Conservation (phyloP, 2,113 vertebrate species). For the Oryzias melastigma region DNA sequence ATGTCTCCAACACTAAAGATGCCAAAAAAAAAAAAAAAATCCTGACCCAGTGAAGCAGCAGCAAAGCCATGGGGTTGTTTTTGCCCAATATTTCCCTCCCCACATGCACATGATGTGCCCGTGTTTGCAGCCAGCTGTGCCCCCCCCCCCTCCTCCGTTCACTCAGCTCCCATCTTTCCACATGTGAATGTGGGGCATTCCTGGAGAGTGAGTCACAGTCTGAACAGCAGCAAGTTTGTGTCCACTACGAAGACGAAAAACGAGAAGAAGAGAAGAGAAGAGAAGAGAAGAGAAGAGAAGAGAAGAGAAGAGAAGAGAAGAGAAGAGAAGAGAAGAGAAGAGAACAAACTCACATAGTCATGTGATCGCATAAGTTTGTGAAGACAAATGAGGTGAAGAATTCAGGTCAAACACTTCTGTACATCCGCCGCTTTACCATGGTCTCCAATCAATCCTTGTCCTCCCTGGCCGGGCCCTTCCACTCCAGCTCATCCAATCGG, state of each 20-base stretch:
- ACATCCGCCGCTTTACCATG: neutral
- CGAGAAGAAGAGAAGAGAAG: neutral
- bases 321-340: conserved; percentile 26
- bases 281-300: conserved; percentile 1
- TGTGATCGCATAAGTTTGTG: too few relatives aligned
- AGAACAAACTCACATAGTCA: conserved; percentile 22
- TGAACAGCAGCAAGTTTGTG: conserved; percentile 65
- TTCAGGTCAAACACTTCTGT: neutral
- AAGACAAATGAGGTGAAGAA: conserved; percentile 1
- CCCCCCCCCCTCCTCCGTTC: conserved; percentile 8
- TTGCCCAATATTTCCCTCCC: conserved; percentile 5
- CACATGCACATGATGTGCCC: conserved; percentile 12
- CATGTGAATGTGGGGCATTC: conserved; percentile 73
- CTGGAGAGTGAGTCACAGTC: conserved; percentile 68
- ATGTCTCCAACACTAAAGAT: conserved; percentile 15
- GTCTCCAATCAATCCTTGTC: conserved; percentile 19
- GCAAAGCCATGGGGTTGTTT: conserved; percentile 7
- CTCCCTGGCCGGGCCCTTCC: conserved; percentile 19
- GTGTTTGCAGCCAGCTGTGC: conserved; percentile 24
- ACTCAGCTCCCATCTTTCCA: conserved; percentile 51
- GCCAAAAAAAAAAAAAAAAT: conserved; percentile 2
- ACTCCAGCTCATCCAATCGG: conserved; percentile 26
- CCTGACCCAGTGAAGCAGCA: conserved; percentile 28
- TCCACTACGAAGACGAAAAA: conserved; percentile 39
- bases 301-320: too few relatives aligned